These are phyloP conservation scores for Nettapus auritus DNA, from an alignment of 2,113 vertebrate species.

Conservation along the genomic window DNA sequence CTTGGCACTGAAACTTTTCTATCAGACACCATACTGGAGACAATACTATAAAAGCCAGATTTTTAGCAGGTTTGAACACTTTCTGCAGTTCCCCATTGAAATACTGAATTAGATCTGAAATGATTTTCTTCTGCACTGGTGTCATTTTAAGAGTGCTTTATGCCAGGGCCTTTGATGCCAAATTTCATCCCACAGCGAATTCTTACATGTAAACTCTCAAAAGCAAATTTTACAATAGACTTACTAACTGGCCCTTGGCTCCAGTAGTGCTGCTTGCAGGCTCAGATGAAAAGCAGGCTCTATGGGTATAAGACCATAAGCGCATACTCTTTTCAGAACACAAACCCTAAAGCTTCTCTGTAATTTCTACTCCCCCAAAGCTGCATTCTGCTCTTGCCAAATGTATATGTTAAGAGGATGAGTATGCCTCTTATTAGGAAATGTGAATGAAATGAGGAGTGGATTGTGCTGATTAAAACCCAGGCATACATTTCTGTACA, in stretches of 20 bases:
- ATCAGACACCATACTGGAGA: slow-evolving; percentile 12
- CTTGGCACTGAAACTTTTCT: slow-evolving; percentile 43
- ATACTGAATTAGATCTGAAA: slow-evolving; percentile 25
- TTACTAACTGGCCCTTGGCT: slow-evolving; percentile 25
- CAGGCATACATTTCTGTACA: neutral
- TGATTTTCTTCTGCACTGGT: neutral
- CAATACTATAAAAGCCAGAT: slow-evolving; percentile 41
- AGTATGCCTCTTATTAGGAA: neutral
- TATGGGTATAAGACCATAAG: neutral
- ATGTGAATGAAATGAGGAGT: neutral
- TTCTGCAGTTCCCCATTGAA: neutral
- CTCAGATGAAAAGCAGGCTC: slow-evolving; percentile 30
- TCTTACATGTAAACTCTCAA: slow-evolving; percentile 39
- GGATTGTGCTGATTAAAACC: neutral
- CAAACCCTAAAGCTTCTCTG: neutral
- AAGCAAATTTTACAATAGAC: slow-evolving; percentile 45
- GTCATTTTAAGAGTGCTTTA: slow-evolving; percentile 6
- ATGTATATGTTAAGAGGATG: neutral
- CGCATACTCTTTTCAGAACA: neutral
- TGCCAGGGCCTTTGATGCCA: slow-evolving; percentile 2
- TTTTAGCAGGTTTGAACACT: slow-evolving; percentile 17
- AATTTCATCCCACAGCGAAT: slow-evolving; percentile 22
- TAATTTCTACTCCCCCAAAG: neutral
- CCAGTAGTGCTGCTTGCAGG: neutral
- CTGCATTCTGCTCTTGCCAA: neutral